These are phyloP conservation scores for Plusia festucae DNA, from an alignment of 2,888 invertebrate genomes.

Conservation along the genomic window DNA sequence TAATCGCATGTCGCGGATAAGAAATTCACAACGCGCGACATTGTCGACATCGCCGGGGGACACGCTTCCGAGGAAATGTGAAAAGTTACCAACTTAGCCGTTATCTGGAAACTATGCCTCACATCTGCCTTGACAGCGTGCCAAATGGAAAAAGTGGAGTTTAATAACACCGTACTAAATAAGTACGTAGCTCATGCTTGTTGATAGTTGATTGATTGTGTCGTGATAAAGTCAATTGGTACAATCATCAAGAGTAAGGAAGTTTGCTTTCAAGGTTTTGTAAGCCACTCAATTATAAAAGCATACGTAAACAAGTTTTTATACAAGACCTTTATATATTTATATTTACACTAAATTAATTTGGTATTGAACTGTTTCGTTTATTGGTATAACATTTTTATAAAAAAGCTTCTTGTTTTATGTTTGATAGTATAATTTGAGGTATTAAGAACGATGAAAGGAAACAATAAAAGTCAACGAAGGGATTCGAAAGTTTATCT, in stretches of 20 bases:
- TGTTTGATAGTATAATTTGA: conserved; percentile 2
- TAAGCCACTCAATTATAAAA: conserved; percentile 31
- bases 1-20: conserved; percentile 73
- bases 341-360: not conserved
- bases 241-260: conserved; percentile 28
- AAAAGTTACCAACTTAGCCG: conserved; percentile 85
- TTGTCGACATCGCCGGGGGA: conserved; percentile 68
- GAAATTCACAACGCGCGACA: conserved; percentile 78
- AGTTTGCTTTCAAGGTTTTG: conserved; percentile 31
- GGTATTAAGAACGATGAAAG: conserved; percentile 22
- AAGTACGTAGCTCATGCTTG: conserved; percentile 46
- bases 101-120: conserved; percentile 79
- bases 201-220: conserved; percentile 7
- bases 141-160: conserved; percentile 77
- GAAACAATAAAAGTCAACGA: conserved; percentile 39
- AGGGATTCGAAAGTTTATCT: conserved; percentile 47
- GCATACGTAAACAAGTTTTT: not conserved
- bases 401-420: not conserved
- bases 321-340: not conserved
- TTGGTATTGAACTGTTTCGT: not conserved
- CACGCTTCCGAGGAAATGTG: conserved; percentile 78
- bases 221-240: conserved; percentile 17
- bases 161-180: conserved; percentile 66
- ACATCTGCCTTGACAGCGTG: conserved; percentile 83
- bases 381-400: too few relatives aligned